These are phyloP conservation scores for Colinus virginianus DNA, from an alignment of 2,113 vertebrate genomes.

Conservation along the genomic window DNA sequence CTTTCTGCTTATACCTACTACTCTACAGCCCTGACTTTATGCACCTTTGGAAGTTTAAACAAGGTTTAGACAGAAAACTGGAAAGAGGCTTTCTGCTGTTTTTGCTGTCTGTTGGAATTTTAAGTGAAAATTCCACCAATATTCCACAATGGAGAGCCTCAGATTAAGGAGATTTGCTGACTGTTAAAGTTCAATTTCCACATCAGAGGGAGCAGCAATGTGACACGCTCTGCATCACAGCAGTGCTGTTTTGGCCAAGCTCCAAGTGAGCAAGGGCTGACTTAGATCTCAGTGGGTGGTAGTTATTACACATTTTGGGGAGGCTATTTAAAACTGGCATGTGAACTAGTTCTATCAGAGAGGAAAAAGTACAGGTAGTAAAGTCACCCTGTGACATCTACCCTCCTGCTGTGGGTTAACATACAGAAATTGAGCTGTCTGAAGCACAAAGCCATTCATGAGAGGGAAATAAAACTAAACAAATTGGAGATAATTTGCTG, in stretches of 20 bases:
- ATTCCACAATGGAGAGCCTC: constrained; percentile 32
- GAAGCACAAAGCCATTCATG: constrained; percentile 56
- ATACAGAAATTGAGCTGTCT: constrained; percentile 64
- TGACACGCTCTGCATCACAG: constrained; percentile 71
- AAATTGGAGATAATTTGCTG: constrained; percentile 78
- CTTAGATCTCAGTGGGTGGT: constrained; percentile 81
- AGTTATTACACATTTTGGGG: constrained; percentile 72
- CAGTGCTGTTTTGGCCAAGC: constrained; percentile 73
- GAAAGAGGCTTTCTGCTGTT: background rate
- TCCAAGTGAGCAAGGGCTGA: constrained; percentile 71
- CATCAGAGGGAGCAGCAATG: constrained; percentile 72
- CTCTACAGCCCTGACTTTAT: background rate
- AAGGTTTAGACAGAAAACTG: constrained; percentile 21
- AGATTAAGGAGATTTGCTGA: constrained; percentile 75
- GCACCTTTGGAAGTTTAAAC: constrained; percentile 36
- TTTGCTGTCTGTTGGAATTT: background rate
- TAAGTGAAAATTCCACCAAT: constrained; percentile 35
- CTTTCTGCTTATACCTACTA: background rate
- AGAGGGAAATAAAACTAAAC: constrained; percentile 79
- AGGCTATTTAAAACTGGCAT: constrained; percentile 75
- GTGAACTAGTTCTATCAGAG: constrained; percentile 77
- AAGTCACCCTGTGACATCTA: constrained; percentile 79
- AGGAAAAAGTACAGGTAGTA: constrained; percentile 76
- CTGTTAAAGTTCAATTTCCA: constrained; percentile 71
- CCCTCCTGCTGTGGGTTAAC: constrained; percentile 79